Conservation (phyloP, 2,888 invertebrate species). For the Lithophane socia region DNA sequence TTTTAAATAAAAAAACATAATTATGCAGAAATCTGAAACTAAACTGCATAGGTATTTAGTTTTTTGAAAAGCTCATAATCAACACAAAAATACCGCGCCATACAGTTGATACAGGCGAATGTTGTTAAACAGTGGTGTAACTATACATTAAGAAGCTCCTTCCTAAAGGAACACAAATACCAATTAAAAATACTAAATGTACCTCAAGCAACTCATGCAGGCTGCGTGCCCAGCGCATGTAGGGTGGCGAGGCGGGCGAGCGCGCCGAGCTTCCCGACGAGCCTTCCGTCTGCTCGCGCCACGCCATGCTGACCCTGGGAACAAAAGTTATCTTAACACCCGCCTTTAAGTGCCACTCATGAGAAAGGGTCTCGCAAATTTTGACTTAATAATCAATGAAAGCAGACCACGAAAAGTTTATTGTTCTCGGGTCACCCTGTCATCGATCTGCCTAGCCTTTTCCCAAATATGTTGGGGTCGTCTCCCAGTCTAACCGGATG, state of each 20-base stretch:
- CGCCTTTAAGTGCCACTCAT: too few species aligned
- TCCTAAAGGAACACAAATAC: neutral
- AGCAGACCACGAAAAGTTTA: neutral
- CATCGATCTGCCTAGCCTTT: too few species aligned
- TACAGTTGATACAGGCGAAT: neutral
- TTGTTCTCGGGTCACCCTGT: neutral
- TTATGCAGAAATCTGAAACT: too few species aligned
- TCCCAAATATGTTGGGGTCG: neutral
- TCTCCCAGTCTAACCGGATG: neutral
- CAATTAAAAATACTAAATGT: neutral
- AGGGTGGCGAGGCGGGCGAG: slow-evolving; percentile 91
- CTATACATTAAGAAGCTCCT: too few species aligned
- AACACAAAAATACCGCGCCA: neutral
- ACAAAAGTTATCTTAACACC: slow-evolving; percentile 12
- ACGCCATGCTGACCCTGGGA: slow-evolving; percentile 79
- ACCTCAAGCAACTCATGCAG: slow-evolving; percentile 95
- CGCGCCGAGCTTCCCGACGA: slow-evolving; percentile 88
- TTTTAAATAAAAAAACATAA: too few species aligned
- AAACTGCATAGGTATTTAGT: too few species aligned
- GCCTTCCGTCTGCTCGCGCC: slow-evolving; percentile 89
- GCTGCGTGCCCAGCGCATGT: slow-evolving; percentile 97
- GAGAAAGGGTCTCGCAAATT: neutral
- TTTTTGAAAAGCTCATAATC: neutral
- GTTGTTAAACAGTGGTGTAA: neutral
- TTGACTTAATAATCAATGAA: neutral